Evolutionary conservation across 2,113 vertebrate species (phyloP).

Genomic region (Narcine bancroftii): DNA sequence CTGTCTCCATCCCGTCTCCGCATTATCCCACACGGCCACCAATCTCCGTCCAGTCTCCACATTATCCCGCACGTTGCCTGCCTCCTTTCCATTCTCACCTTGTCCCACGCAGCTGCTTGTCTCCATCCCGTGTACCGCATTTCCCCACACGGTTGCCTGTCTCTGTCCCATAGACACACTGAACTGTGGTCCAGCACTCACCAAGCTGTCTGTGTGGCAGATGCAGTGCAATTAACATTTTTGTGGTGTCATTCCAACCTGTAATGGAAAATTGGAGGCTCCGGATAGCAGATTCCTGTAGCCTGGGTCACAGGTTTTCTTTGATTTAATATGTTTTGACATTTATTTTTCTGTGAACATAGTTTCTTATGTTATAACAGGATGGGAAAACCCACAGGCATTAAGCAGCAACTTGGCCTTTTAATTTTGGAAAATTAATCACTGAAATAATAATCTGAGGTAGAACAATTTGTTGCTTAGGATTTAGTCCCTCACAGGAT

Average conservation of each 20-base stretch:
- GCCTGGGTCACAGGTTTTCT: conserved; percentile 4
- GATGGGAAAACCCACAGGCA: not conserved
- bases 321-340: not conserved
- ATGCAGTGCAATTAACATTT: conserved; percentile 20
- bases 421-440: conserved; percentile 6
- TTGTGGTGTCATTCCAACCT: conserved; percentile 15
- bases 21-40: too few relatives aligned
- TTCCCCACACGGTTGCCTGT: not conserved
- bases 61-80: too few relatives aligned
- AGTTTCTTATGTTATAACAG: conserved; percentile 24
- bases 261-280: not conserved
- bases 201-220: not conserved
- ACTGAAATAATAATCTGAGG: conserved; percentile 22
- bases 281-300: not conserved
- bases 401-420: conserved; percentile 17
- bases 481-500: not conserved
- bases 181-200: not conserved
- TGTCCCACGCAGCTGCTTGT: not conserved
- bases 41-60: too few relatives aligned
- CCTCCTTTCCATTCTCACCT: not conserved
- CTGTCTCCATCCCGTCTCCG: too few relatives aligned
- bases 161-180: not conserved
- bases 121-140: too few relatives aligned
- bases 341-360: conserved; percentile 5
- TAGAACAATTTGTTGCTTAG: not conserved